Base-by-base conservation (phyloP, 2,888 invertebrate genomes). In the Lithophane socia region DNA sequence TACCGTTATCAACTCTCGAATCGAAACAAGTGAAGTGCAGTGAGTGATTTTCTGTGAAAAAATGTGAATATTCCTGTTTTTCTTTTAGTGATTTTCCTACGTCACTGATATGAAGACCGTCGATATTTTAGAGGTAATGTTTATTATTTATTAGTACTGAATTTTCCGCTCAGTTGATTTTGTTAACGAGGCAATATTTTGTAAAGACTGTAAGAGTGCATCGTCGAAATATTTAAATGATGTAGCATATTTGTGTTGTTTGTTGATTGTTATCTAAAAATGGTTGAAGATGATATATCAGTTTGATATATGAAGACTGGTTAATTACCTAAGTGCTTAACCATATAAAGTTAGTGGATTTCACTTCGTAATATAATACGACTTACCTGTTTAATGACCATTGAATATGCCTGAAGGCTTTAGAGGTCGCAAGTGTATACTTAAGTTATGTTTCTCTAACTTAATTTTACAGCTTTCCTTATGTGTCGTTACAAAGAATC, bases 121-220 rank as follows among this genome's bases (percentile, higher is more conserved):
- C 82, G 92, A 92, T 80, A 89, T 90, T 88, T 88, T 91, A 64
- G 92, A 92, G 93, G 93, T 93, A 88, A 79, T 64, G 88, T 83
- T 82, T 37, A 24, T 42, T 70, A 71, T 64, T 80, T 72, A 67
- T 76, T 77, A 60, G 10, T 47, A 56, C 29, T 82, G 67, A 72
- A 71, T 86, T 81, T 81, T 60, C 68, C 75, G 73, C 72, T 72
- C 21, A 56, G 79, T 67, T 79, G 75, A 29, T 68, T 83, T 69
- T 24, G 64, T 72, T 87, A 83, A 88, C 67, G 66, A 75, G 77
- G 64, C 42, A 54, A 69, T 82, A 75, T 78, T 85, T 80, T 70
- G 66, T 81, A 52, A 63, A 67, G 73, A 75, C 81, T 70, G 37
- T 67, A 82, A 63, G 54, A 85, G 74, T 77, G 60, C 37, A 73